A percentile compares a stretch with the other conserved stretches of the same genome.
These are phyloP conservation scores for Cephonodes hylas DNA, from an alignment of 2,888 invertebrate species.

Conservation along the genomic window DNA sequence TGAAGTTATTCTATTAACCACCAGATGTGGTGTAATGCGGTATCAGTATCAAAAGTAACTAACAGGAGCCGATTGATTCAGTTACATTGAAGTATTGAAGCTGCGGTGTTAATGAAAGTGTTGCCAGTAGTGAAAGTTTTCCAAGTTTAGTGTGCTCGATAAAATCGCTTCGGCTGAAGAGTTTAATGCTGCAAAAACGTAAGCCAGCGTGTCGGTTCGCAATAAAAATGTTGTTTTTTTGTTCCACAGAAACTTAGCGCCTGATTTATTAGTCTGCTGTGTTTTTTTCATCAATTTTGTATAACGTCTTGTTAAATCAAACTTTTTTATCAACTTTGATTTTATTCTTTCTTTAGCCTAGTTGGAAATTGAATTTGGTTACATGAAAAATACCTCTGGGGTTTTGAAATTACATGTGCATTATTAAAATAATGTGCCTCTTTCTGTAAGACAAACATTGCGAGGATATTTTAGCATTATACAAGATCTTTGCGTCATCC, in stretches of 20 bases:
- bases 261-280: background rate
- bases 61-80: background rate
- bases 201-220: background rate
- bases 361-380: too few relatives aligned
- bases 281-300: background rate
- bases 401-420: too few relatives aligned
- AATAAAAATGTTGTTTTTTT: background rate
- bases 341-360: too few relatives aligned
- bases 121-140: background rate
- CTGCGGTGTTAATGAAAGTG: background rate
- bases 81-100: background rate
- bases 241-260: background rate
- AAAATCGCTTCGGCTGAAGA: background rate
- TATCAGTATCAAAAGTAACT: background rate
- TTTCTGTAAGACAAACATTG: too few relatives aligned
- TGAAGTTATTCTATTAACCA: too few relatives aligned
- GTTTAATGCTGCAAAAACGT: slow-evolving; percentile 5
- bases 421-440: too few relatives aligned
- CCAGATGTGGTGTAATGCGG: too few relatives aligned
- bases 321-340: too few relatives aligned
- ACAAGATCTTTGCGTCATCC: too few relatives aligned
- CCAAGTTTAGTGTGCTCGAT: slow-evolving; percentile 2
- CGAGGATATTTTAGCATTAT: too few relatives aligned
- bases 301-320: too few relatives aligned
- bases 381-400: too few relatives aligned